Percentiles rank a stretch among this genome's conserved stretches.
These are phyloP conservation scores for Rotaria macrura DNA, from an alignment of 2,888 invertebrate genomes.

Conservation along the genomic window DNA sequence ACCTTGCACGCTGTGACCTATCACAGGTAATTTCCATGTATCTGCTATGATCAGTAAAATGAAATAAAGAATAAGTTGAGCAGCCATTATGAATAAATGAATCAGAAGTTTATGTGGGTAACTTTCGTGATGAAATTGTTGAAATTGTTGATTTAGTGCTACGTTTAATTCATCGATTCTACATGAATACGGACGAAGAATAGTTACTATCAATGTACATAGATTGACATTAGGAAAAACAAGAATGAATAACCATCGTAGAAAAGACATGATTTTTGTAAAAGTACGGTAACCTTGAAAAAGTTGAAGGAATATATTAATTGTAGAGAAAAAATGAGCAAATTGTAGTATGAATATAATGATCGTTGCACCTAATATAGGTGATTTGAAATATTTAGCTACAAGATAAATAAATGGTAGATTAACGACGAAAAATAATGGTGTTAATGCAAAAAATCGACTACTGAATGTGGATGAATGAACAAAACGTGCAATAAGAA, in stretches of 20 bases:
- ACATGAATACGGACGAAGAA: background rate
- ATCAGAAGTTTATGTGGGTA: background rate
- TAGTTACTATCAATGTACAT: background rate
- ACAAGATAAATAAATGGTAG: slow-evolving; percentile 3
- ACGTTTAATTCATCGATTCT: background rate
- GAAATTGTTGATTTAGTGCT: background rate
- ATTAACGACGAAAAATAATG: background rate
- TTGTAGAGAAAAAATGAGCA: background rate
- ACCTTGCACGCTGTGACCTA: background rate
- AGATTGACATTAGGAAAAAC: background rate
- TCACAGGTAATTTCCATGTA: background rate
- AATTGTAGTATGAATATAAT: background rate
- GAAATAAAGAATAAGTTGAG: background rate
- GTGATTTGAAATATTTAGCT: background rate
- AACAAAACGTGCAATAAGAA: background rate
- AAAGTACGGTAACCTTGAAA: background rate
- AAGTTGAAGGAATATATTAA: background rate
- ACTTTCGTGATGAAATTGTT: background rate
- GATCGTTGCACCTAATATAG: background rate
- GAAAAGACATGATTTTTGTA: background rate
- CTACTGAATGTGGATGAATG: background rate
- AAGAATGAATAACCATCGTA: background rate
- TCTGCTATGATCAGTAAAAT: background rate
- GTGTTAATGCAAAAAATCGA: background rate
- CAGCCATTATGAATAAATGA: background rate